Base-by-base conservation (phyloP, 2,113 vertebrate genomes). In the Campylorhamphus procurvoides region DNA sequence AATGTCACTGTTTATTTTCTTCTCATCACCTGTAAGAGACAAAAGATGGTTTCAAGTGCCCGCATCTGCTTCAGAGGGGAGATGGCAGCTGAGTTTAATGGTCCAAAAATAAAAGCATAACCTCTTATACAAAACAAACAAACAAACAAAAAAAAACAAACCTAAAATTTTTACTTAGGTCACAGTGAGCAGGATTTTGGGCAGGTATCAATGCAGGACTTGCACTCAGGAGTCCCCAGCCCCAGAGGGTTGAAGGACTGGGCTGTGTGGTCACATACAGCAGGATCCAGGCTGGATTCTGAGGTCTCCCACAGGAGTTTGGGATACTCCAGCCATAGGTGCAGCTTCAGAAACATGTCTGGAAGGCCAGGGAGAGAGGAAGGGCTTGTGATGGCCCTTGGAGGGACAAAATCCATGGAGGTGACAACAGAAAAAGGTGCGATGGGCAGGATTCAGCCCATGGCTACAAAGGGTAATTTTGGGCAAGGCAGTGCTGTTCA, bases 371-470 rank as follows among this genome's bases (percentile, higher is more conserved):
- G 6, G 39, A 47, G 5, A 58, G 42, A 88, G 42, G 22, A 40
- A 66, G 19, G 60, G 50, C 64, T 55, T 0, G 5, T 82, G 71
- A 20, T 7, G 39, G 35, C 8, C 14, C 68, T 46, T 17, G 63
- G 17, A 77, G 63, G 0, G 27, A 44, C 9, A 4, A 37, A 3
- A 7, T 17, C 25, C 33, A 9, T 0, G 1, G 22, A 50, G 44
- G 22, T 1, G 31, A 64, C n/a, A 12, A 3, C 11, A 25, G 29
- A 3, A 50, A 0, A 6, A 49, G 79, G 40, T 1, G 25, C 8
- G 2, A 2, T 0, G 3, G 15, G 15, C 28, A 62, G 74, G 33
- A n/a, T 14, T 18, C 10, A 18, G 24, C 16, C 12, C n/a, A 2
- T 0, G 1, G 23, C 49, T 31, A 31, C 11, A 28, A 37, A 58